Conservation (phyloP, 2,113 vertebrate genomes). For the Dascyllus trimaculatus region DNA sequence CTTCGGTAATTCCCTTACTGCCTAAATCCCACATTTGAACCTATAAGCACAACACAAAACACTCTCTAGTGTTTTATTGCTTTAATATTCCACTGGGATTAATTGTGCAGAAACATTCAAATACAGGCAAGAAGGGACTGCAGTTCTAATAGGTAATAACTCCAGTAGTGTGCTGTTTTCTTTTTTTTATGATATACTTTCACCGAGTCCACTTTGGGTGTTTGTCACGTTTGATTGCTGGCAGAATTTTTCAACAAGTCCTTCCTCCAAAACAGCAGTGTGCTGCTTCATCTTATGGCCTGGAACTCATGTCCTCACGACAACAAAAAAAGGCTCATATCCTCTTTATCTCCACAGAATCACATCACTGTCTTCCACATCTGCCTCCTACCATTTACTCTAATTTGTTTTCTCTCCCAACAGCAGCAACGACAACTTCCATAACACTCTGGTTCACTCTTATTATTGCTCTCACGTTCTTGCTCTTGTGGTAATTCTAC, state of each 20-base stretch:
- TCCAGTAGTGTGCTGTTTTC: constrained; percentile 21
- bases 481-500: constrained; percentile 57
- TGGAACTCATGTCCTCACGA: constrained; percentile 13
- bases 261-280: constrained; percentile 36
- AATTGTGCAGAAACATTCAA: constrained; percentile 55
- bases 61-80: constrained; percentile 25
- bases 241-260: constrained; percentile 28
- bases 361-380: constrained; percentile 43
- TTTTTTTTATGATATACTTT: not conserved
- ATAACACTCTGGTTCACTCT: constrained; percentile 10
- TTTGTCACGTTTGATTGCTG: constrained; percentile 43
- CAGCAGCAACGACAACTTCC: constrained; percentile 22
- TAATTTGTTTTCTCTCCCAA: constrained; percentile 49
- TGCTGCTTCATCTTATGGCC: constrained; percentile 27
- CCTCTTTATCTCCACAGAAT: constrained; percentile 38
- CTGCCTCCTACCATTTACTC: constrained; percentile 27
- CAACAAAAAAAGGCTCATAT: constrained; percentile 24
- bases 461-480: constrained; percentile 61
- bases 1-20: too few species aligned
- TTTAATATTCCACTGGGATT: constrained; percentile 52
- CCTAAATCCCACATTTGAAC: not conserved
- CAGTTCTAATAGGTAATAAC: constrained; percentile 47
- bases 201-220: constrained; percentile 44
- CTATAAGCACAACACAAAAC: constrained; percentile 30
- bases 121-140: constrained; percentile 29